These are phyloP conservation scores for Lacanobia oleracea DNA, from an alignment of 2,888 invertebrate genomes.

Conservation along the genomic window DNA sequence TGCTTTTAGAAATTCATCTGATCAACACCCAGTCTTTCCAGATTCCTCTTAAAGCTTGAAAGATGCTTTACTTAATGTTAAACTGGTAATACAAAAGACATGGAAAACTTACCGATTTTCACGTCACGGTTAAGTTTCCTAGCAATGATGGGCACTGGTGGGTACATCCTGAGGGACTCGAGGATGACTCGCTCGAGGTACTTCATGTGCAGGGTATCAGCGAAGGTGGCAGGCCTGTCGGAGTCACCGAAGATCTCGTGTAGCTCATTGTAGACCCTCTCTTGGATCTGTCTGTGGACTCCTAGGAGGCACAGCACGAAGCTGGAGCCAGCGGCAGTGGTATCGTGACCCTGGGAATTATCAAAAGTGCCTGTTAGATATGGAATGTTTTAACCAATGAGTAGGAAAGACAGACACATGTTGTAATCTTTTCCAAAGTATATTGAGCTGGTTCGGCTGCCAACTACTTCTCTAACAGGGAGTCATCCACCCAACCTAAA, in stretches of 20 bases:
- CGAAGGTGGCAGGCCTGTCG: slow-evolving; percentile 94
- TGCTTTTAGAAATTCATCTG: background rate
- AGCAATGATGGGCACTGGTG: slow-evolving; percentile 95
- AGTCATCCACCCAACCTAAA: background rate
- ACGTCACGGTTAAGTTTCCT: slow-evolving; percentile 92
- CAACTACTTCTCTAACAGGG: too few species aligned
- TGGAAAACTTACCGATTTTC: slow-evolving; percentile 89
- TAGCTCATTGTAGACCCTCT: slow-evolving; percentile 93
- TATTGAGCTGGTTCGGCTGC: background rate
- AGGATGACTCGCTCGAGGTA: slow-evolving; percentile 95
- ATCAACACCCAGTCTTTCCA: background rate
- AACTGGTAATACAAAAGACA: background rate
- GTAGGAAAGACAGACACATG: background rate
- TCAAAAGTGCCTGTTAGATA: background rate
- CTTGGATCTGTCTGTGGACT: slow-evolving; percentile 95
- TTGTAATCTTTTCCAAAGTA: background rate
- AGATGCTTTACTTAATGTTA: background rate
- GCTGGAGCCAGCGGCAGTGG: slow-evolving; percentile 94
- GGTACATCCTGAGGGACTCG: slow-evolving; percentile 94
- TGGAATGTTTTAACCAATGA: background rate
- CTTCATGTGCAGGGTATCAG: slow-evolving; percentile 95
- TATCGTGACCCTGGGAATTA: slow-evolving; percentile 84
- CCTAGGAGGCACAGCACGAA: slow-evolving; percentile 96
- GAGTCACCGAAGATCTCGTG: slow-evolving; percentile 95
- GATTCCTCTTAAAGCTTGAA: background rate